These are phyloP conservation scores for Chaetodon auriga DNA, from an alignment of 2,113 vertebrate genomes.

Conservation along the genomic window DNA sequence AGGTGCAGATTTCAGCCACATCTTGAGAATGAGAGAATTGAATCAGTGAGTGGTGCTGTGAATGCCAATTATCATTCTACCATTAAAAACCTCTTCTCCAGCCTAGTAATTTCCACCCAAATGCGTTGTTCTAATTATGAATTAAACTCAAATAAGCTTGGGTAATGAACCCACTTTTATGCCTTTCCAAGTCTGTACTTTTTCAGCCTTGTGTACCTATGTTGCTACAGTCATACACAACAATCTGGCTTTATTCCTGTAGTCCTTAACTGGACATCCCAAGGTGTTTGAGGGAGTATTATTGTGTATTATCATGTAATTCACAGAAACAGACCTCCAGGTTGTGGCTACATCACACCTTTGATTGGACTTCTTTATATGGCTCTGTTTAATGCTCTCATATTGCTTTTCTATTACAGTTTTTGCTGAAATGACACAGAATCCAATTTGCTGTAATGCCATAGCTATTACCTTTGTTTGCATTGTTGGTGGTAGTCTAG, in stretches of 20 bases:
- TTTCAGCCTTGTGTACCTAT: slow-evolving; percentile 31
- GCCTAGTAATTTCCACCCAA: slow-evolving; percentile 73
- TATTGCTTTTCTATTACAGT: slow-evolving; percentile 68
- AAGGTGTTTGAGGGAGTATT: slow-evolving; percentile 27
- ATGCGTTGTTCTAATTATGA: slow-evolving; percentile 82
- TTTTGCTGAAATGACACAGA: slow-evolving; percentile 64
- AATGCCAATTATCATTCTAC: slow-evolving; percentile 75
- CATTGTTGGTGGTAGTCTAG: slow-evolving; percentile 57
- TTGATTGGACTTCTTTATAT: slow-evolving; percentile 66
- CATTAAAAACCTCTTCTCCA: slow-evolving; percentile 71
- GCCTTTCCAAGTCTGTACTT: slow-evolving; percentile 34
- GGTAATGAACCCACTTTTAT: slow-evolving; percentile 72
- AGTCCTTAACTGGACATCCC: slow-evolving; percentile 23
- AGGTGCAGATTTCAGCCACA: slow-evolving; percentile 64
- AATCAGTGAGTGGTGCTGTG: slow-evolving; percentile 70
- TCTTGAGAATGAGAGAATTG: slow-evolving; percentile 62
- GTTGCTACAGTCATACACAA: neutral
- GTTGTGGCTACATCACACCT: slow-evolving; percentile 59
- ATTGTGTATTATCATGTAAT: slow-evolving; percentile 37
- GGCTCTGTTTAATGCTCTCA: slow-evolving; percentile 62
- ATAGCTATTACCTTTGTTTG: slow-evolving; percentile 70
- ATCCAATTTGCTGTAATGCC: slow-evolving; percentile 71
- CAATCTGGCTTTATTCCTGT: slow-evolving; percentile 19
- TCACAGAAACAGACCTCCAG: slow-evolving; percentile 37
- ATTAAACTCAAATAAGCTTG: slow-evolving; percentile 76